Conservation (phyloP, 1,140 invertebrate species). For the Euura saliciscinereae region DNA sequence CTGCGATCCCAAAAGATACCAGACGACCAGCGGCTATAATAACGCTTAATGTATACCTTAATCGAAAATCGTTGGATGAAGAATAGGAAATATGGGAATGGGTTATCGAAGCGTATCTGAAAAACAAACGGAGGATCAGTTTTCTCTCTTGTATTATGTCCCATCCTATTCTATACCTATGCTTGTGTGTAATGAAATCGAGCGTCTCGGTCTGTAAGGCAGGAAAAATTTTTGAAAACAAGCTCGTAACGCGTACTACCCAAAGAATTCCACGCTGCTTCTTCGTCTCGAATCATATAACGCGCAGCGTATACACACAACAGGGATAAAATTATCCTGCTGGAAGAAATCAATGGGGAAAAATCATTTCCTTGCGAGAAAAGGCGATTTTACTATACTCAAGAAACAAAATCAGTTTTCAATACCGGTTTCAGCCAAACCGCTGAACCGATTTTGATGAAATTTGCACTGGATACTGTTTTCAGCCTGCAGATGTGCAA, state of each 20-base stretch:
- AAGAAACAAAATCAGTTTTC: too few relatives aligned
- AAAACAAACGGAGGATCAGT: neutral
- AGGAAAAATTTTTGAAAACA: neutral
- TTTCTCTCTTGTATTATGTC: neutral
- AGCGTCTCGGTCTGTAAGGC: neutral
- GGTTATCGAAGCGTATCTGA: neutral
- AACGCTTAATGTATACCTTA: neutral
- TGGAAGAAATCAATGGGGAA: too few relatives aligned
- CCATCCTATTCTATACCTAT: neutral
- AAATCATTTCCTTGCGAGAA: too few relatives aligned
- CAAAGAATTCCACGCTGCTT: neutral
- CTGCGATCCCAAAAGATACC: too few relatives aligned
- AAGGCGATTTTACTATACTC: too few relatives aligned
- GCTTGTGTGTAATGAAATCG: neutral
- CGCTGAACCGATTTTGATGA: too few relatives aligned
- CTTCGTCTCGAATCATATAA: neutral
- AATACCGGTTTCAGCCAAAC: too few relatives aligned
- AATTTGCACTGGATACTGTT: too few relatives aligned
- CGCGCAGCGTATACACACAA: neutral
- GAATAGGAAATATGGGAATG: neutral
- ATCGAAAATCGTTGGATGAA: slow-evolving; percentile 1
- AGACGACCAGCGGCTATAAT: too few relatives aligned
- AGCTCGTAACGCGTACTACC: neutral
- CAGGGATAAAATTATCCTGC: too few relatives aligned
- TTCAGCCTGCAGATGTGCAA: too few relatives aligned